Base-by-base conservation (phyloP, 2,113 vertebrate genomes). In the Anseranas semipalmata region DNA sequence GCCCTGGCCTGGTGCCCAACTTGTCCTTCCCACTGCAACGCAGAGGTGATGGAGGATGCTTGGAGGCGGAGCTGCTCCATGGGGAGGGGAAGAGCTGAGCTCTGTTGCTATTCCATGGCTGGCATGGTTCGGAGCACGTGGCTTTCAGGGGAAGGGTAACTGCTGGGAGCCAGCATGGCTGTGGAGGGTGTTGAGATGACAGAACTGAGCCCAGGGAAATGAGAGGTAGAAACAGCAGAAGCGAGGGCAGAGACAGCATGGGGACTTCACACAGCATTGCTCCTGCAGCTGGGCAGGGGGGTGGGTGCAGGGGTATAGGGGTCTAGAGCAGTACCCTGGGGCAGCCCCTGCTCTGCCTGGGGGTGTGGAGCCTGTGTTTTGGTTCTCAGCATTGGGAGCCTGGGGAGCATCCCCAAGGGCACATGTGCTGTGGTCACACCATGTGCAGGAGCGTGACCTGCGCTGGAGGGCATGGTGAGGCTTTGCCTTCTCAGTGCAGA, bases 11-110 rank as follows among this genome's bases (percentile, higher is more conserved):
- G 6, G 4, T 48, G 45, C 3, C 18, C 60, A 58, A 86, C 56
- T 82, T 0, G 0, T 4, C 43, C 20, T 48, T 8, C 32, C 58
- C 0, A 1, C 0, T 3, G 25, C 7, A 0, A 1, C 0, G 59
- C 3, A 28, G 37, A 10, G 35, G 60, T 28, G 25, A 12, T 27
- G 24, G 43, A 52, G 14, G 84, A 9, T 73, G 46, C 56, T 67
- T 3, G 0, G 18, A 52, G 86, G 19, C 79, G 67, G 22, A 74
- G 62, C 62, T 1, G n/a, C 52, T 72, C 11, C 12, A 0, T 7
- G 89, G 85, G 48, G 12, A 37, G 2, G 67, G 45, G 28, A 11
- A 45, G 43, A 30, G 24, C 8, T 43, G 93, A 78, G 71, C 25
- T 33, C n/a, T 63, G 71, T 13, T 46, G 55, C 3, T 22, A 45